Percentiles rank a stretch among this genome's conserved stretches.
Conservation (phyloP, 2,113 vertebrate genomes). For the Lates calcarifer region DNA sequence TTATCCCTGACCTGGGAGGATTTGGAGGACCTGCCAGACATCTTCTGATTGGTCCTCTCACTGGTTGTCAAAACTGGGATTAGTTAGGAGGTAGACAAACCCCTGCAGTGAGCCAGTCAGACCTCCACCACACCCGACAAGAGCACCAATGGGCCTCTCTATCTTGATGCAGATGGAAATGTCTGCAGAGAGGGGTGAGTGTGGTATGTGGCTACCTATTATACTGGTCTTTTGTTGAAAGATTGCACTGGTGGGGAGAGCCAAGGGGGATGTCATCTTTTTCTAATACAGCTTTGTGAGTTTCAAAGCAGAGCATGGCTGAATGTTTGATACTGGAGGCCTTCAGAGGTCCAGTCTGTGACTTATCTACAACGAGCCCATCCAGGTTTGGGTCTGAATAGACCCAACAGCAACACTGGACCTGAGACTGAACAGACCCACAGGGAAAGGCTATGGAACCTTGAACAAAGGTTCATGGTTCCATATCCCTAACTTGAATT, state of each 20-base stretch:
- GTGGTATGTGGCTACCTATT: constrained; percentile 84
- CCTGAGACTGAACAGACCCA: not conserved
- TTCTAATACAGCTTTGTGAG: constrained; percentile 75
- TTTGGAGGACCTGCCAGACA: constrained; percentile 80
- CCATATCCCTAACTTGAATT: not conserved
- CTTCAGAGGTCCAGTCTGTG: constrained; percentile 35
- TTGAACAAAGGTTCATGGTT: not conserved
- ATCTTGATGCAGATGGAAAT: constrained; percentile 86
- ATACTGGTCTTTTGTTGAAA: constrained; percentile 88
- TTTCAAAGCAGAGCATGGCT: constrained; percentile 81
- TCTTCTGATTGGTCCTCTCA: constrained; percentile 82
- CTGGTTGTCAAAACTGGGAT: constrained; percentile 84
- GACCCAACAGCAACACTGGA: not conserved
- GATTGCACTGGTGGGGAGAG: constrained; percentile 77
- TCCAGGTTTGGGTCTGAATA: not conserved
- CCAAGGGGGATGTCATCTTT: constrained; percentile 57
- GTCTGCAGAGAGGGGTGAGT: constrained; percentile 69
- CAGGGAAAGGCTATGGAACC: not conserved
- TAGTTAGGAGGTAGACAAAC: constrained; percentile 81
- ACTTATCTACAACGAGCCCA: not conserved
- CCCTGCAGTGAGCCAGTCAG: constrained; percentile 68
- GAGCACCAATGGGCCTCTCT: constrained; percentile 75
- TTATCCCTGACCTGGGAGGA: constrained; percentile 81
- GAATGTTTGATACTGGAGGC: constrained; percentile 81
- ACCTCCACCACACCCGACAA: constrained; percentile 63